Percentiles rank a stretch among this genome's conserved stretches.
Evolutionary conservation across 1,140 invertebrate genomes (phyloP).

Genomic region (Neotoxoptera formosana): DNA sequence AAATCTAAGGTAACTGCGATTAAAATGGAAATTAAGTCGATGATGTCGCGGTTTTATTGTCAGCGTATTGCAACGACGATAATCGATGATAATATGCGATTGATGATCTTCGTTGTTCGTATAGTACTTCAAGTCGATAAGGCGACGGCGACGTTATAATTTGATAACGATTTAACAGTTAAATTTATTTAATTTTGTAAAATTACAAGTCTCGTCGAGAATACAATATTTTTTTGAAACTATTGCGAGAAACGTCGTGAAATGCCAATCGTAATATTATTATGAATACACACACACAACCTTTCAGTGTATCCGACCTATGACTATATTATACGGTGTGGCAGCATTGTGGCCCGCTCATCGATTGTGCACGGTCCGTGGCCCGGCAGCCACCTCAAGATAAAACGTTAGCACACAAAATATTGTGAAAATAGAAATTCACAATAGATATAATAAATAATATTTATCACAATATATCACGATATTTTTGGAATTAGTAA

Average conservation of each 20-base stretch:
- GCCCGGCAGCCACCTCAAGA: not conserved
- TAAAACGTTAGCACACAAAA: not conserved
- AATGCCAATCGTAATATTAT: not conserved
- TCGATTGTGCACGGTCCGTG: too few species aligned
- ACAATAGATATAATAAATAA: not conserved
- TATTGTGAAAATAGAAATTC: not conserved
- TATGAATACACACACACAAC: not conserved
- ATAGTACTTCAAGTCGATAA: too few species aligned
- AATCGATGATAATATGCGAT: too few species aligned
- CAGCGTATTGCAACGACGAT: too few species aligned
- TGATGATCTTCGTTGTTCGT: too few species aligned
- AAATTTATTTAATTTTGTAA: too few species aligned
- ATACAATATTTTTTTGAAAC: not conserved
- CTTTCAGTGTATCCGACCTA: too few species aligned
- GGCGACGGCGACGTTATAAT: not conserved
- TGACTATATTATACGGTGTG: too few species aligned
- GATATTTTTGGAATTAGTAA: not conserved
- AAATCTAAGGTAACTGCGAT: not conserved
- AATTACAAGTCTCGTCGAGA: not conserved
- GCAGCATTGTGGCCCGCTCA: too few species aligned
- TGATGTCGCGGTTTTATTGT: too few species aligned
- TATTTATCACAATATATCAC: not conserved
- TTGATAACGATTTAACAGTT: too few species aligned
- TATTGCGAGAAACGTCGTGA: not conserved
- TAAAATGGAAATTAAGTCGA: not conserved